Conservation (phyloP, 2,888 invertebrate species). For the Melipona beecheii region DNA sequence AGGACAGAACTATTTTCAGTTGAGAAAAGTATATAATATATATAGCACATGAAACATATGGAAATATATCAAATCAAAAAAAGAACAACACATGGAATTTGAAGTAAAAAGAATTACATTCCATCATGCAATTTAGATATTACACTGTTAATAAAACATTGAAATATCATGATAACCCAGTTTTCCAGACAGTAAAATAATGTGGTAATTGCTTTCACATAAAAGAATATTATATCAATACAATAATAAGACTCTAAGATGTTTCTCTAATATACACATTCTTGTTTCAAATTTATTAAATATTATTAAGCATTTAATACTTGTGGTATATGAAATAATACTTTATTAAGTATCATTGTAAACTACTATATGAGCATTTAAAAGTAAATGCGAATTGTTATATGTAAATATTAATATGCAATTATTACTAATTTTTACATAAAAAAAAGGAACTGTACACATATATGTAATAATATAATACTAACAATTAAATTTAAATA, state of each 20-base stretch:
- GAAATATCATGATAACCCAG: constrained; percentile 51
- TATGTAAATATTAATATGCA: constrained; percentile 4
- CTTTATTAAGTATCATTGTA: not conserved
- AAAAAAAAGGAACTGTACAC: not conserved
- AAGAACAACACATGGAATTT: constrained; percentile 37
- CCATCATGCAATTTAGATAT: constrained; percentile 58
- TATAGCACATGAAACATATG: constrained; percentile 20
- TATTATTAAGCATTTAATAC: not conserved
- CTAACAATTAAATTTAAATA: not conserved
- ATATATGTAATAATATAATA: constrained; percentile 5
- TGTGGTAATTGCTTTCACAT: constrained; percentile 27
- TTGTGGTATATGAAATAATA: too few species aligned
- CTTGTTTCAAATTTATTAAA: not conserved
- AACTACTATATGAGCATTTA: not conserved
- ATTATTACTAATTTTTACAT: not conserved
- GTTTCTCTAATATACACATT: not conserved
- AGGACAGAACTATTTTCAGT: constrained; percentile 21
- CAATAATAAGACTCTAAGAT: not conserved
- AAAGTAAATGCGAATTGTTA: constrained; percentile 5
- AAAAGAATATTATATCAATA: not conserved
- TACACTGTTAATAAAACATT: constrained; percentile 56
- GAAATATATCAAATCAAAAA: constrained; percentile 13
- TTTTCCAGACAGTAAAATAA: constrained; percentile 45
- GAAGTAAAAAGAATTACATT: constrained; percentile 47
- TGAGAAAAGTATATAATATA: constrained; percentile 21